Base-by-base conservation (phyloP, 2,113 vertebrate genomes). In the Puffinus mauretanicus region DNA sequence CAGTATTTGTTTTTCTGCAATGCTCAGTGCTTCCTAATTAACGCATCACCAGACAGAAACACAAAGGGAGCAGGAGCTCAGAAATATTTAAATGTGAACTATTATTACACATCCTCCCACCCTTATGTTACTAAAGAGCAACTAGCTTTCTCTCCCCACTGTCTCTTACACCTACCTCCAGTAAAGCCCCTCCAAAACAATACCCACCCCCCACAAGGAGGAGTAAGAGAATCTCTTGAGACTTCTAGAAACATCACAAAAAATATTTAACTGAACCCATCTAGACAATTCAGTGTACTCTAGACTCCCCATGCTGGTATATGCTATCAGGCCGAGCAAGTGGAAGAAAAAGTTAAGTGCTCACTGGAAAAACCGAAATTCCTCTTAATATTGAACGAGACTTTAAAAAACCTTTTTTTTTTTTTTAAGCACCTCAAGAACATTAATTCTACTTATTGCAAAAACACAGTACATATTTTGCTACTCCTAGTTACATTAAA, bases 1-100 rank as follows among this genome's bases (percentile, higher is more conserved):
- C 92, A 95, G 79, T 91, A 94, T 88, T 93, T 95, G 71, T 89
- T 93, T 94, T 93, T 78, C 77, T 92, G 81, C 27, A 86, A 22
- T 1, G 14, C 92, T 90, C 60, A 89, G 55, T 76, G 40, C 88
- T 94, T 82, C 82, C 80, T 83, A 93, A 93, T 61, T 94, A 93
- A 91, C n/a, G 52, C 55, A 94, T 55, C 49, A 82, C 67, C 58
- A 93, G 61, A 87, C 71, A 94, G 90, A 93, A 90, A 83, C 52
- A 93, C 32, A 94, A 92, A 70, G 54, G 49, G 49, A 93, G 54
- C 34, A 73, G 82, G 47, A 93, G 79, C 91, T 94, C 79, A 83
- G 88, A 96, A 93, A 92, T 65, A 93, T 62, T 82, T 70, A 80
- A 86, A 73, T 77, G n/a, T 62, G 86, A 92, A 57, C 71, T 57